Conservation (phyloP, 1,140 invertebrate genomes). For the Apis laboriosa region DNA sequence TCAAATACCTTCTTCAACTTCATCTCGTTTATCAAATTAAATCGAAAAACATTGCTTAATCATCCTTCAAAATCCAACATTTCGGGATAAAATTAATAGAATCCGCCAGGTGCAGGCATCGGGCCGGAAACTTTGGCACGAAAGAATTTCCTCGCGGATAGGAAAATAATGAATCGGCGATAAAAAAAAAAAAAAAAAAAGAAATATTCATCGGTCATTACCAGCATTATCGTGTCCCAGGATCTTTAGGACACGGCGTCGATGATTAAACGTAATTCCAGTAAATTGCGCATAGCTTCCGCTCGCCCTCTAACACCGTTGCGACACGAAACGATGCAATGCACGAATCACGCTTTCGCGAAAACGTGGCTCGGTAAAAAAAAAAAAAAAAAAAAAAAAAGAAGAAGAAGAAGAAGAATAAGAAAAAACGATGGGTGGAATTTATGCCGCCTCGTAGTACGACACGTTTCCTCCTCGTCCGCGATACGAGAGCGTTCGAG, state of each 20-base stretch:
- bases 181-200: neutral
- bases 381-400: neutral
- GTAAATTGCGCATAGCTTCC: conserved; percentile 58
- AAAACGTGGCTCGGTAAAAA: neutral
- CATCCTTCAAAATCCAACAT: too few species aligned
- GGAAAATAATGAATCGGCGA: conserved; percentile 11
- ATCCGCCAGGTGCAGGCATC: neutral
- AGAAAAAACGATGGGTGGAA: neutral
- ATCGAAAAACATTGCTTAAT: too few species aligned
- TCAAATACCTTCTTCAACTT: too few species aligned
- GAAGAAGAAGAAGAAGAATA: neutral
- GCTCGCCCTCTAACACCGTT: conserved; percentile 51
- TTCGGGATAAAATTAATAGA: too few species aligned
- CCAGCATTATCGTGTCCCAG: conserved; percentile 41
- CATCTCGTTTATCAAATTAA: too few species aligned
- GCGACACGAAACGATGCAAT: conserved; percentile 53
- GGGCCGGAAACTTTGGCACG: neutral
- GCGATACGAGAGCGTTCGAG: neutral
- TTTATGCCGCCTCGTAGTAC: neutral
- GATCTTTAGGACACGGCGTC: conserved; percentile 52
- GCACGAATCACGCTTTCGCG: conserved; percentile 28
- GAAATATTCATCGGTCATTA: conserved; percentile 32
- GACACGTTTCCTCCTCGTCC: neutral
- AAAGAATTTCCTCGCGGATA: neutral
- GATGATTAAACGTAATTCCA: conserved; percentile 62